phyloP scores from a whole-genome alignment of 2,113 vertebrate genomes.

The Trematocara stigmaticum region DNA sequence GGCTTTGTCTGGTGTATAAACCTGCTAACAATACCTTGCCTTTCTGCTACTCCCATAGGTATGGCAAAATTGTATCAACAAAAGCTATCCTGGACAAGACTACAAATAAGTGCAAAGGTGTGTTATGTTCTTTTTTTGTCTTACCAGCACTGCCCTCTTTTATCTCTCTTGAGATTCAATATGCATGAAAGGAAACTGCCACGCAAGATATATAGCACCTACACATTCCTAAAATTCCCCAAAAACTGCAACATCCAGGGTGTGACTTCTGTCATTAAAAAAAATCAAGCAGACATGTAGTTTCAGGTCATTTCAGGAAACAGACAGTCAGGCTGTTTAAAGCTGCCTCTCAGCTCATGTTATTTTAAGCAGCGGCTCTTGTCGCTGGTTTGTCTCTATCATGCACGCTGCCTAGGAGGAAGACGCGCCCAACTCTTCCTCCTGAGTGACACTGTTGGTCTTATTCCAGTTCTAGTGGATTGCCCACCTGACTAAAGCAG shows the following conservation, averaged over 20 bases:
- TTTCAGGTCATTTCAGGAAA: slow-evolving; percentile 55
- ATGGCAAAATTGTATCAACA: slow-evolving; percentile 98
- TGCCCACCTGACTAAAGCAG: neutral
- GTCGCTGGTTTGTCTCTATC: slow-evolving; percentile 26
- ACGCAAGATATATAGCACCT: neutral
- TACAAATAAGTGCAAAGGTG: slow-evolving; percentile 99
- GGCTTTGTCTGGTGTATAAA: slow-evolving; percentile 44
- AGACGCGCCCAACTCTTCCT: slow-evolving; percentile 7
- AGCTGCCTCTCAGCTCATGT: slow-evolving; percentile 42
- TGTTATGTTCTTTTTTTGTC: slow-evolving; percentile 35
- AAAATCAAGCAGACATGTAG: slow-evolving; percentile 24
- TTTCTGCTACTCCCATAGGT: slow-evolving; percentile 77
- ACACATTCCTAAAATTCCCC: neutral
- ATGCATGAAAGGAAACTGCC: neutral
- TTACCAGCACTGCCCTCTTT: neutral
- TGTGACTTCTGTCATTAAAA: neutral
- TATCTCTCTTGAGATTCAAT: neutral
- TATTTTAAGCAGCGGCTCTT: slow-evolving; percentile 49
- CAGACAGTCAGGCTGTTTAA: slow-evolving; percentile 38
- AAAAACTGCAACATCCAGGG: neutral
- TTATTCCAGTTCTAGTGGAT: slow-evolving; percentile 25
- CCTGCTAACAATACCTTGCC: slow-evolving; percentile 39
- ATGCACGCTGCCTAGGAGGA: slow-evolving; percentile 31
- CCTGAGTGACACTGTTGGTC: slow-evolving; percentile 17
- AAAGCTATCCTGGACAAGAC: slow-evolving; percentile 99